phyloP scores from a whole-genome alignment of 2,888 invertebrate genomes.

The Ormyrus nitidulus region DNA sequence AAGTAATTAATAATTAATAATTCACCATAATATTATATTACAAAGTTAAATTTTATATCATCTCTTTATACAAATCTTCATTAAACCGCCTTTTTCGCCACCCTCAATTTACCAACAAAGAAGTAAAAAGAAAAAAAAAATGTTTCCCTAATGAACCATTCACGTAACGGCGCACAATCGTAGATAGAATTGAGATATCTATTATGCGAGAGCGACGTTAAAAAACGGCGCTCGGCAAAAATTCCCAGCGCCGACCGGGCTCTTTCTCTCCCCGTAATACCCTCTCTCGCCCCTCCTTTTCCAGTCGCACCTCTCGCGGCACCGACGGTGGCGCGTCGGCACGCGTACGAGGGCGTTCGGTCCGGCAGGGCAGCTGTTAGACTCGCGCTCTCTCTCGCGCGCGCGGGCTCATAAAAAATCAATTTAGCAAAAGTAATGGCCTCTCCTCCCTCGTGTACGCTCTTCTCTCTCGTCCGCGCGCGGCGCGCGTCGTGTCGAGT shows the following conservation, averaged over 20 bases:
- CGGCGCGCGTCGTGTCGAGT: slow-evolving; percentile 27
- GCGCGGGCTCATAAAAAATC: slow-evolving; percentile 53
- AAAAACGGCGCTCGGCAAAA: slow-evolving; percentile 19
- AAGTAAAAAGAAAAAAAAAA: too few species aligned
- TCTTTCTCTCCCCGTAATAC: not conserved
- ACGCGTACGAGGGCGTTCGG: not conserved
- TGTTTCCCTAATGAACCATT: too few species aligned
- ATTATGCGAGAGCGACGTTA: not conserved
- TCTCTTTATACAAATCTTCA: too few species aligned
- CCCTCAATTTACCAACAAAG: too few species aligned
- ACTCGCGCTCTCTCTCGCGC: not conserved
- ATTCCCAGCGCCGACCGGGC: not conserved
- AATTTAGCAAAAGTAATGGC: slow-evolving; percentile 53
- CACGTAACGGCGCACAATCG: too few species aligned
- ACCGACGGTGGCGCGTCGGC: not conserved
- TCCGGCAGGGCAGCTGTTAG: slow-evolving; percentile 3
- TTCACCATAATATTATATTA: too few species aligned
- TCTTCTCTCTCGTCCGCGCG: not conserved
- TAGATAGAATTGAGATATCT: too few species aligned
- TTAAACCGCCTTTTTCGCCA: too few species aligned
- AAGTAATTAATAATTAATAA: too few species aligned
- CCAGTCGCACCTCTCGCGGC: slow-evolving; percentile 10
- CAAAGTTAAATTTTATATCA: too few species aligned
- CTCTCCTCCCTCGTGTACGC: not conserved
- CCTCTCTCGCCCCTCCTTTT: not conserved